These are phyloP conservation scores for Drosophila picticornis DNA, from an alignment of 2,888 invertebrate genomes.

Conservation along the genomic window DNA sequence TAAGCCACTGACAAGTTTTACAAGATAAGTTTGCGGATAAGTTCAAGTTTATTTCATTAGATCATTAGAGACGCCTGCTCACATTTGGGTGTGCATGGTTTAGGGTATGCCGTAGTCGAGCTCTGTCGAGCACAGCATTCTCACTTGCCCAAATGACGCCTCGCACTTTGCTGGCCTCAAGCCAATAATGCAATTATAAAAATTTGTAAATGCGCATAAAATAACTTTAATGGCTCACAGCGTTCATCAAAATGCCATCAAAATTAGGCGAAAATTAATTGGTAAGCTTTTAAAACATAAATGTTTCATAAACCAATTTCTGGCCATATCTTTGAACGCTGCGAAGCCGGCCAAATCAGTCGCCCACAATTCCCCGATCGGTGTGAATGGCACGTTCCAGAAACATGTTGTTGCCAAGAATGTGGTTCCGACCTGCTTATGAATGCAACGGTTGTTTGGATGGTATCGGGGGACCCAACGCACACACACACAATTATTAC, in stretches of 20 bases:
- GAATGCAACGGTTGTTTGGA: slow-evolving; percentile 24
- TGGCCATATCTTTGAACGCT: slow-evolving; percentile 3
- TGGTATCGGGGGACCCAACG: not conserved
- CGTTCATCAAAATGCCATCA: slow-evolving; percentile 41
- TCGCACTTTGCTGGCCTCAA: not conserved
- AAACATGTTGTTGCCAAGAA: slow-evolving; percentile 22
- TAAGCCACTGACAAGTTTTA: too few relatives aligned
- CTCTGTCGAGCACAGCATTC: not conserved
- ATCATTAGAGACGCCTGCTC: not conserved
- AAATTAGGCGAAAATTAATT: slow-evolving; percentile 29
- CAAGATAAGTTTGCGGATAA: too few relatives aligned
- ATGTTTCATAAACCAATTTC: slow-evolving; percentile 18
- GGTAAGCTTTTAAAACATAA: slow-evolving; percentile 3
- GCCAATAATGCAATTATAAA: slow-evolving; percentile 18
- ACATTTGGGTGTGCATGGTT: not conserved
- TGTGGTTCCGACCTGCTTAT: slow-evolving; percentile 18
- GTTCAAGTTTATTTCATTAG: too few relatives aligned
- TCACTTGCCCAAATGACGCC: slow-evolving; percentile 35
- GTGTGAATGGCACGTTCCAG: slow-evolving; percentile 46
- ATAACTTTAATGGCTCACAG: slow-evolving; percentile 25
- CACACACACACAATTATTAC: not conserved
- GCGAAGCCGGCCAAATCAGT: not conserved
- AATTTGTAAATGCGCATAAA: slow-evolving; percentile 26
- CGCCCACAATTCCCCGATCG: slow-evolving; percentile 14
- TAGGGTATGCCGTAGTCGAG: not conserved